Conservation (phyloP, 2,113 vertebrate genomes). For the Gasterosteus aculeatus region DNA sequence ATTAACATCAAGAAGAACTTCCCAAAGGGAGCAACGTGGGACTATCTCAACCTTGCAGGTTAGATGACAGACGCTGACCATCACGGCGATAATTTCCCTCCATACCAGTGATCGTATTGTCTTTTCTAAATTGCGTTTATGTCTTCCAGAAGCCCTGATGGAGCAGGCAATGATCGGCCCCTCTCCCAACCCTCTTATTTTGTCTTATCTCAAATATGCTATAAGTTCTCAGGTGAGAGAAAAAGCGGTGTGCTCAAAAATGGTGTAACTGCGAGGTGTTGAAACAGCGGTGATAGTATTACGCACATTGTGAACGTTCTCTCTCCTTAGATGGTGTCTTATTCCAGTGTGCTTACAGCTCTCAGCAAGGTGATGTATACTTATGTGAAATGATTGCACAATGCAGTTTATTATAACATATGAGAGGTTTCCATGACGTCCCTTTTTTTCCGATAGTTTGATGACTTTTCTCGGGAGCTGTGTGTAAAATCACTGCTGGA, state of each 20-base stretch:
- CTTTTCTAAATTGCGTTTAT: slow-evolving; percentile 13
- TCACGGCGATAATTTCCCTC: background rate
- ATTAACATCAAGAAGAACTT: slow-evolving; percentile 98
- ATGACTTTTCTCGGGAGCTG: slow-evolving; percentile 95
- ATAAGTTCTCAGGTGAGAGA: slow-evolving; percentile 94
- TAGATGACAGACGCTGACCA: background rate
- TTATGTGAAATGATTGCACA: background rate
- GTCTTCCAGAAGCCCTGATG: slow-evolving; percentile 89
- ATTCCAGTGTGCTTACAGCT: slow-evolving; percentile 92
- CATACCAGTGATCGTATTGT: background rate
- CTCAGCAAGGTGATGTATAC: slow-evolving; percentile 90
- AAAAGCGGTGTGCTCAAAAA: background rate
- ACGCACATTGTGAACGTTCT: background rate
- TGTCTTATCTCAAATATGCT: slow-evolving; percentile 97
- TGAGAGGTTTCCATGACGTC: background rate
- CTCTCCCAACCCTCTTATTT: slow-evolving; percentile 94
- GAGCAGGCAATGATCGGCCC: slow-evolving; percentile 98
- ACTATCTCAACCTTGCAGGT: slow-evolving; percentile 97
- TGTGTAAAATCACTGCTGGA: slow-evolving; percentile 93
- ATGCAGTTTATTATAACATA: background rate
- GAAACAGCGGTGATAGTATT: background rate
- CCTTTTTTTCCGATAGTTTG: slow-evolving; percentile 83
- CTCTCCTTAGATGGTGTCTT: slow-evolving; percentile 92
- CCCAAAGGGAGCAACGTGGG: slow-evolving; percentile 95
- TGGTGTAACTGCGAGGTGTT: background rate